Evolutionary conservation across 2,888 invertebrate genomes (phyloP).

Genomic region (Catocala nupta): DNA sequence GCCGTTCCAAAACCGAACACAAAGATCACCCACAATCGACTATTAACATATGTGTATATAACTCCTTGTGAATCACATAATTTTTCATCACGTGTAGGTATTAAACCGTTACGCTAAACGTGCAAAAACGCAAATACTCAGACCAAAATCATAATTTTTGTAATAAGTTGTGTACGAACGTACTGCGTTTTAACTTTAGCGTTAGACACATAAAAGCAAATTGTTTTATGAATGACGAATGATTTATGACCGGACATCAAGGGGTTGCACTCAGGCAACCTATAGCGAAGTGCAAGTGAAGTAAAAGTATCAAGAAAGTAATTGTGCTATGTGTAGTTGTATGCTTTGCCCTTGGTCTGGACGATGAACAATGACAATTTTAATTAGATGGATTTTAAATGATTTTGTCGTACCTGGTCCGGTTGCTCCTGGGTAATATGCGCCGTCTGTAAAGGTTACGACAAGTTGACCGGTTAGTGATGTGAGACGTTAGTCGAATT

Average conservation of each 20-base stretch:
- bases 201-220: constrained; percentile 7
- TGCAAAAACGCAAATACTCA: no score
- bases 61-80: no score
- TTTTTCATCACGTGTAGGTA: no score
- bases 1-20: no score
- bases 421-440: constrained; percentile 27
- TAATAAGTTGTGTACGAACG: neutral
- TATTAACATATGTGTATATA: no score
- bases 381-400: constrained; percentile 1
- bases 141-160: neutral
- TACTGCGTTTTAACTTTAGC: constrained; percentile 24
- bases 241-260: constrained; percentile 16
- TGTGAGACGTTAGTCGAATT: constrained; percentile 18
- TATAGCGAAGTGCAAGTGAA: no score
- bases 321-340: no score
- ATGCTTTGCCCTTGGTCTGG: no score
- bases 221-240: constrained; percentile 19
- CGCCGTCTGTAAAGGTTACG: constrained; percentile 33
- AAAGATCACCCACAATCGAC: no score
- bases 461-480: constrained; percentile 32
- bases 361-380: no score
- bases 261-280: neutral
- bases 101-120: no score
- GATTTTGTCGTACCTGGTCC: constrained; percentile 27
- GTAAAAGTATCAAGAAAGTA: no score